phyloP scores from a whole-genome alignment of 1,140 invertebrate species.

The Hylyphantes graminicola region DNA sequence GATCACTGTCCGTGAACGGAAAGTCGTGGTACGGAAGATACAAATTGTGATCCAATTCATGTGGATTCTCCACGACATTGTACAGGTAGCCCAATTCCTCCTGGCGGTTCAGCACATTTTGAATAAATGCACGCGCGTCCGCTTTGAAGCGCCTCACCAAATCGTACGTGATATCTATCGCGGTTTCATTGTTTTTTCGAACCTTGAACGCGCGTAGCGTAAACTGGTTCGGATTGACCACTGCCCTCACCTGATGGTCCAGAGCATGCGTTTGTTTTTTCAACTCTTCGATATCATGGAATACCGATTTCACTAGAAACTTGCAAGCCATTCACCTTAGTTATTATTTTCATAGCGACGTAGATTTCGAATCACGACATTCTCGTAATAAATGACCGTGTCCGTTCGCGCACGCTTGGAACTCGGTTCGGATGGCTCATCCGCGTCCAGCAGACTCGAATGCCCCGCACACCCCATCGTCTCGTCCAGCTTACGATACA shows the following conservation, averaged over 20 bases:
- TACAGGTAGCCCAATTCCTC: neutral
- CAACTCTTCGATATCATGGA: neutral
- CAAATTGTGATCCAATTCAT: neutral
- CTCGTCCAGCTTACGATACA: neutral
- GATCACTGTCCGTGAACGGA: too few relatives aligned
- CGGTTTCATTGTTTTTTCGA: too few relatives aligned
- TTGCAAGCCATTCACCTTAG: neutral
- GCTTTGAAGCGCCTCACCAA: too few relatives aligned
- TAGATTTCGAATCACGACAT: neutral
- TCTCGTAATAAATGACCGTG: neutral
- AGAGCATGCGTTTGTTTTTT: neutral
- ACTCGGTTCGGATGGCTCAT: too few relatives aligned
- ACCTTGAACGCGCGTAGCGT: too few relatives aligned
- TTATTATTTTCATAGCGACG: neutral
- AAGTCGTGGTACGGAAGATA: neutral
- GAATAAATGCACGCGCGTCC: too few relatives aligned
- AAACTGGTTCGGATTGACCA: too few relatives aligned
- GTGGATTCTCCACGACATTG: neutral
- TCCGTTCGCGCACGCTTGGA: neutral
- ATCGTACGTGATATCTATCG: neutral
- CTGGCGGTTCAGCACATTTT: neutral
- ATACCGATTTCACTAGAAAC: too few relatives aligned
- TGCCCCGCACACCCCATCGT: neutral
- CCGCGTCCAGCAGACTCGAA: neutral
- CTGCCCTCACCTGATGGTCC: neutral